phyloP scores from a whole-genome alignment of 2,797 vertebrate genomes.

The Craterocephalus amniculus region DNA sequence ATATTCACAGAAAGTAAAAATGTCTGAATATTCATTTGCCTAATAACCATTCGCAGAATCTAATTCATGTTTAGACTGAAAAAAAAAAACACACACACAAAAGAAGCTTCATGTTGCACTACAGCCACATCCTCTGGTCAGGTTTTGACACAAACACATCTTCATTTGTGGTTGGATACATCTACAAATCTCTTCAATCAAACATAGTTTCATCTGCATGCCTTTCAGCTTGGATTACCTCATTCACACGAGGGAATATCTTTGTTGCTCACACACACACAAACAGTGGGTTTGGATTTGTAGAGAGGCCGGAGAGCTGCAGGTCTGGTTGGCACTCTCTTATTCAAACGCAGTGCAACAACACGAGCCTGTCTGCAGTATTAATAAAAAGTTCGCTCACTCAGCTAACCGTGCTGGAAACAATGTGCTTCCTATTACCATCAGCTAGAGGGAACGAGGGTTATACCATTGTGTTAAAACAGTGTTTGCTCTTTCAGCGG shows the following conservation, averaged over 20 bases:
- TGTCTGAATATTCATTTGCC: not conserved
- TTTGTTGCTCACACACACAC: conserved; percentile 1
- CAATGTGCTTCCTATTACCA: not conserved
- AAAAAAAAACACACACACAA: too few species aligned
- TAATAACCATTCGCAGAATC: not conserved
- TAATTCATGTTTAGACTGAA: not conserved
- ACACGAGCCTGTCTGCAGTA: not conserved
- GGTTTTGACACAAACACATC: not conserved
- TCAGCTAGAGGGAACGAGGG: not conserved
- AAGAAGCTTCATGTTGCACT: not conserved
- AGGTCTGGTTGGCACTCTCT: not conserved
- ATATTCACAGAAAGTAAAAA: not conserved
- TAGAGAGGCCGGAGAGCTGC: not conserved
- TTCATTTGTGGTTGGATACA: not conserved
- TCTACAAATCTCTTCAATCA: conserved; percentile 48
- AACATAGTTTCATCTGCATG: conserved; percentile 59
- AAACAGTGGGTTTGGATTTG: conserved; percentile 3
- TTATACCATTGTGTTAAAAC: not conserved
- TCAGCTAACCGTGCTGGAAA: not conserved
- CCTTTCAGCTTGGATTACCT: conserved; percentile 57
- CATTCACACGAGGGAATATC: conserved; percentile 34
- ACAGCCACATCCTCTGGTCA: not conserved
- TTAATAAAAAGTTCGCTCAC: not conserved
- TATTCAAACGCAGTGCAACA: not conserved
- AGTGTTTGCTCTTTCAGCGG: not conserved